Base-by-base conservation (phyloP, 2,113 vertebrate species). In the Brienomyrus longianalis region DNA sequence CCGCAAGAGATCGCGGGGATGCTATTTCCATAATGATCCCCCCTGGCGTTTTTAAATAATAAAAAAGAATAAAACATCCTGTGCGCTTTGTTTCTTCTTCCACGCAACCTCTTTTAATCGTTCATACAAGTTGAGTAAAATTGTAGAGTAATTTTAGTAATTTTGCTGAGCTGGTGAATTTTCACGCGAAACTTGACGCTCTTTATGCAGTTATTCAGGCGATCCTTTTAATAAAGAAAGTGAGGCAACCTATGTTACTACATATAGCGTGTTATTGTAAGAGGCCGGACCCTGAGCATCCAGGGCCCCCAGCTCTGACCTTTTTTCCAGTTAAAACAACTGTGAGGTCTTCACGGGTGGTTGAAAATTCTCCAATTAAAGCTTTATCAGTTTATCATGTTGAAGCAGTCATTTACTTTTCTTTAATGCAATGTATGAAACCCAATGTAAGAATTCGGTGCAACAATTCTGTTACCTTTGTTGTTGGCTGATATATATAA, bases 1-100 rank as follows among this genome's bases (percentile, higher is more conserved):
- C 87, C 50, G 59, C 50, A 48, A 86, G 89, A 77, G 87, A 90
- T 50, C 89, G 90, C 59, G 74, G 52, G 35, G 11, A 84, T 88
- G 6, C 48, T 17, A 23, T 35, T 43, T 47, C 84, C 27, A 52
- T 13, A 54, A 87, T 13, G 70, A 8, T 43, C 35, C 35, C 35
- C 31, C 35, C 35, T 31, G 4, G 9, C n/a, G n/a, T 70, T 31
- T 31, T 70, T 31, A 70, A 31, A 70, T 31, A 70, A 70, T 13
- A 27, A 70, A 70, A 70, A 31, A 27, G 0, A 66, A 66, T 66
- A 66, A 66, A 66, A 66, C 23, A 62, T n/a, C 23, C 59, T 2
- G 8, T 10, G 21, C 8, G 9, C 3, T 66, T 66, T 27, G 59
- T 70, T 31, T 70, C 27, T 70, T 70, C 62, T n/a, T 70, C n/a